Evolutionary conservation across 2,797 vertebrate species (phyloP).

Genomic region (Leptoclinus maculatus): DNA sequence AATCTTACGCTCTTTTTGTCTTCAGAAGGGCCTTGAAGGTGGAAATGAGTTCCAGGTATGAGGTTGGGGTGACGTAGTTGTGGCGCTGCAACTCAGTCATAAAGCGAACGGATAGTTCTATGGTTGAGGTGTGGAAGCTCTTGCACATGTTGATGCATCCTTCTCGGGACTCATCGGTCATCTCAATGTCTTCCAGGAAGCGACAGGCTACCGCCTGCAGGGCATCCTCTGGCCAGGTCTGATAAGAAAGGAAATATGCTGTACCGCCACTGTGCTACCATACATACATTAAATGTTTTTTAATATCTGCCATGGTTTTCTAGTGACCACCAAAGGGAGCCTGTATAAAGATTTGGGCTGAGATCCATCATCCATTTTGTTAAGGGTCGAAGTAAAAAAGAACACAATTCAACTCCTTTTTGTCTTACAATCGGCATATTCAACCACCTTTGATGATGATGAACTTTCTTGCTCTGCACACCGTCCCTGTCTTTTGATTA

Average conservation of each 20-base stretch:
- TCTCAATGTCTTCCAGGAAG: constrained; percentile 91
- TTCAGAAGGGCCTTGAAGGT: constrained; percentile 91
- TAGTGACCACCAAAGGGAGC: neutral
- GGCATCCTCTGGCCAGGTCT: constrained; percentile 94
- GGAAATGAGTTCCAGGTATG: constrained; percentile 93
- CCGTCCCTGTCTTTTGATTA: neutral
- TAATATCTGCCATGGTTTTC: neutral
- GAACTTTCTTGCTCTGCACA: neutral
- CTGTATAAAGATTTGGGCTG: neutral
- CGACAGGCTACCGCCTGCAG: constrained; percentile 92
- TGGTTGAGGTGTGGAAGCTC: constrained; percentile 91
- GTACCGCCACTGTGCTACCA: constrained; percentile 9
- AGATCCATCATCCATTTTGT: neutral
- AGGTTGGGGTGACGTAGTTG: constrained; percentile 95
- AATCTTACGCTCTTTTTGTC: constrained; percentile 87
- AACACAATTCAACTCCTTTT: neutral
- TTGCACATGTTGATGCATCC: constrained; percentile 94
- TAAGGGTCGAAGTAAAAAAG: neutral
- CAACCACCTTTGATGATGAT: neutral
- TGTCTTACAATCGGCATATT: neutral
- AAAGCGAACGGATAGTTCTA: constrained; percentile 86
- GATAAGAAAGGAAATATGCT: constrained; percentile 29
- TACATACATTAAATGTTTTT: neutral
- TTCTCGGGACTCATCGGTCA: constrained; percentile 84
- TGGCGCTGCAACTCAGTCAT: constrained; percentile 86